phyloP scores from a whole-genome alignment of 2,888 invertebrate species.

The Furcula furcula region DNA sequence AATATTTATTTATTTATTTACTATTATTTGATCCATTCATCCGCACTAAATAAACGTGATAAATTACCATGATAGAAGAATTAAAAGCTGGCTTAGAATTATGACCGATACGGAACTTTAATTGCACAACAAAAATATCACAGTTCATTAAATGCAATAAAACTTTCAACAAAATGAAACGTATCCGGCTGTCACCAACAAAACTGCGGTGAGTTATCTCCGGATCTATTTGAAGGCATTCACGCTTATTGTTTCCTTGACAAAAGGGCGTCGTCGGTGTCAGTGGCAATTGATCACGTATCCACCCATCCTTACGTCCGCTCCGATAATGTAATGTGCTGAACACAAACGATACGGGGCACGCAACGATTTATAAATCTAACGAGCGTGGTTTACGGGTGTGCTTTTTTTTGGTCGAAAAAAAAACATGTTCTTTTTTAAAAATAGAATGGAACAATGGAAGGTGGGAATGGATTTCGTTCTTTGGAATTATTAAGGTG shows the following conservation, averaged over 20 bases:
- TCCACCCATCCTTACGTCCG: constrained; percentile 28
- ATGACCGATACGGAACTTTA: too few relatives aligned
- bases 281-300: constrained; percentile 57
- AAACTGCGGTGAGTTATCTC: constrained; percentile 35
- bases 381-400: neutral
- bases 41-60: too few relatives aligned
- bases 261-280: constrained; percentile 49
- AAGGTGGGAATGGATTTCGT: too few relatives aligned
- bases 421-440: neutral
- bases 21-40: too few relatives aligned
- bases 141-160: too few relatives aligned
- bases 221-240: constrained; percentile 49
- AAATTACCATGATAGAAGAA: too few relatives aligned
- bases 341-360: constrained; percentile 8
- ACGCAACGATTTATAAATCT: constrained; percentile 3
- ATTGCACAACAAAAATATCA: too few relatives aligned
- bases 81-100: too few relatives aligned
- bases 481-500: too few relatives aligned
- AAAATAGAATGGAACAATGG: neutral
- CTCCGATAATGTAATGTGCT: constrained; percentile 22
- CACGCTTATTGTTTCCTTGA: constrained; percentile 53
- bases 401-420: neutral
- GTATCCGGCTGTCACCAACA: constrained; percentile 9
- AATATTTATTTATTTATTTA: too few relatives aligned
- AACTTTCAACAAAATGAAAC: too few relatives aligned